phyloP scores from a whole-genome alignment of 1,140 invertebrate genomes.

The Danaus melanippus region DNA sequence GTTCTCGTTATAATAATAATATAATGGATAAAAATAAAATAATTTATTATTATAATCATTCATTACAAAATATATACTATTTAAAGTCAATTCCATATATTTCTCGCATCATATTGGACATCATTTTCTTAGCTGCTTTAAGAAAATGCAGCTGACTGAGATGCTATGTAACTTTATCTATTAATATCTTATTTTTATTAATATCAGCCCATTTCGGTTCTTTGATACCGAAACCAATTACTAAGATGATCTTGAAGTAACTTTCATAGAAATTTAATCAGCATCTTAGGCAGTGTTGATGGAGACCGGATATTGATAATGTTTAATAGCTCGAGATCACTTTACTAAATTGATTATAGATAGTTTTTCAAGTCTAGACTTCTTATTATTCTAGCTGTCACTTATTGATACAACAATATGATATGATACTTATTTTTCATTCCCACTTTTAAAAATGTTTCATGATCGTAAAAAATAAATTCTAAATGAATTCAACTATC shows the following conservation, averaged over 20 bases:
- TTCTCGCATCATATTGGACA: slow-evolving; percentile 44
- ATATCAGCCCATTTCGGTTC: slow-evolving; percentile 47
- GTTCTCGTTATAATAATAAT: too few species aligned
- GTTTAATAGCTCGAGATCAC: too few species aligned
- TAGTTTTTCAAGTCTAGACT: too few species aligned
- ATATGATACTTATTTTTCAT: too few species aligned
- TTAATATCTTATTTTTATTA: slow-evolving; percentile 67
- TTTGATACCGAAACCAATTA: slow-evolving; percentile 47
- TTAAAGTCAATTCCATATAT: slow-evolving; percentile 29
- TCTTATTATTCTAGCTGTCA: too few species aligned
- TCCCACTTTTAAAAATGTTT: too few species aligned
- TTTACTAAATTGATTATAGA: too few species aligned
- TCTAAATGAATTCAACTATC: too few species aligned
- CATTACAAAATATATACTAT: neutral
- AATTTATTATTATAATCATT: neutral
- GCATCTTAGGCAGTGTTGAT: slow-evolving; percentile 7
- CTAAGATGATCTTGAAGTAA: slow-evolving; percentile 29
- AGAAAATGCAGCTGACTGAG: slow-evolving; percentile 64
- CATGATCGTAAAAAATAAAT: too few species aligned
- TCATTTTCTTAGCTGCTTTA: slow-evolving; percentile 62
- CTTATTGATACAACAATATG: too few species aligned
- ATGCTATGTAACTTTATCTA: slow-evolving; percentile 57
- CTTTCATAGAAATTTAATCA: slow-evolving; percentile 24
- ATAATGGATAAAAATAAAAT: too few species aligned
- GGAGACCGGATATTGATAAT: neutral